Conservation (phyloP, 2,888 invertebrate species). For the Acanthosepion lycidas region DNA sequence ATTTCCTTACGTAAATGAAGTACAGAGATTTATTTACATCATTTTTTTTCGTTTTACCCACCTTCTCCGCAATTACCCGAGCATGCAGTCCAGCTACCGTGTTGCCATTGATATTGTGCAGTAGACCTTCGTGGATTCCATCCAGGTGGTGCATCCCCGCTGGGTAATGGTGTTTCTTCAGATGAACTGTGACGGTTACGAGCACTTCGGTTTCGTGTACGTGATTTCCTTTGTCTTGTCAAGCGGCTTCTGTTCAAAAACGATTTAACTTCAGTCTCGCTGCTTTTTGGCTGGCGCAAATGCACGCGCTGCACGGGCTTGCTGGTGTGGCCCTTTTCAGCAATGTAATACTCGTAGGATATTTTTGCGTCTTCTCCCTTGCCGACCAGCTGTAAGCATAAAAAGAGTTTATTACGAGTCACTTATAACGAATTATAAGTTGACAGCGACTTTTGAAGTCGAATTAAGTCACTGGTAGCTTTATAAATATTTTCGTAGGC, state of each 20-base stretch:
- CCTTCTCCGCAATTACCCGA: background rate
- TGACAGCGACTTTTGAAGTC: no score
- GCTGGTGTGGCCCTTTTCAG: constrained; percentile 45
- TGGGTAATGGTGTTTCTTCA: background rate
- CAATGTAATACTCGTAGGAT: constrained; percentile 55
- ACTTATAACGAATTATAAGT: background rate
- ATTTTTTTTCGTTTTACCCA: background rate
- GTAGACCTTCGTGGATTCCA: background rate
- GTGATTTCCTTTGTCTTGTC: background rate
- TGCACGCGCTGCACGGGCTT: background rate
- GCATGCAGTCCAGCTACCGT: background rate
- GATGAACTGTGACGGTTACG: background rate
- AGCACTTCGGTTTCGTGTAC: background rate
- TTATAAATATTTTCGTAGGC: no score
- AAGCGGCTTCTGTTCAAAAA: background rate
- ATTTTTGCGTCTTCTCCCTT: constrained; percentile 50
- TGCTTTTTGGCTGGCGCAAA: background rate
- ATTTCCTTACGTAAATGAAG: background rate
- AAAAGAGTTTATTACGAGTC: background rate
- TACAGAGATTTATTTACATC: no score
- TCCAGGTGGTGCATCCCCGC: background rate
- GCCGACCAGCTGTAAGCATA: constrained; percentile 47
- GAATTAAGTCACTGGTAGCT: no score
- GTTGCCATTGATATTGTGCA: background rate
- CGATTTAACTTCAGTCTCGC: no score